Base-by-base conservation (phyloP, 2,888 invertebrate species). In the Keiferia lycopersicella region DNA sequence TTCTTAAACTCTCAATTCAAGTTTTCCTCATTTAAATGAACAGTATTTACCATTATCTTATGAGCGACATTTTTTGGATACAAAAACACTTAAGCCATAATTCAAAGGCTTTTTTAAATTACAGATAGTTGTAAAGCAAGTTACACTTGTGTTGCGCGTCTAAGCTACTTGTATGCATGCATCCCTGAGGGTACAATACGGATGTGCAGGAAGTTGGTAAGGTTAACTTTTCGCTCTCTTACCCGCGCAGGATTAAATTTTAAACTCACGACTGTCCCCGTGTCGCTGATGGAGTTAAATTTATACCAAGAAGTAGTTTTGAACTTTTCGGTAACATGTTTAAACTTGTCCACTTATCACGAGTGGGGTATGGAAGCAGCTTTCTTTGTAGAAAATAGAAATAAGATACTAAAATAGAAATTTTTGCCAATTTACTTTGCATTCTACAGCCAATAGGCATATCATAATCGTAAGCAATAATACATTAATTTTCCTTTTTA, bases 181-280 rank as follows among this genome's bases (percentile, higher is more conserved):
- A n/a, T n/a, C 20, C 51, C 51, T 39, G 22, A 53, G 53, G 62
- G 50, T 20, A 53, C 62, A n/a, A n/a, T 50, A 34, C 18, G 71
- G 71, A 69, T 70, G 71, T 66, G 64, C 26, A 67, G 71, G 83
- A 85, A 83, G 83, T 86, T 86, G 83, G 77, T 82, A 79, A 71
- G 81, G 83, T 83, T 84, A 86, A 87, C 84, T 88, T 83, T 83
- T 82, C 83, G 81, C 82, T 84, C 83, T 84, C 82, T 84, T 84
- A 82, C 80, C 80, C 81, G 76, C 73, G 78, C 73, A 69, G 84
- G 83, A 88, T 88, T 86, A 87, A 87, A 88, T 87, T 88, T 87
- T 84, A 83, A 88, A 87, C 83, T 87, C 86, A 80, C 71, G 81
- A 82, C 84, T 86, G 83, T 82, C 82, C 81, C 83, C 81, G 81